Conservation (phyloP, 2,113 vertebrate genomes). For the Loxodonta africana region DNA sequence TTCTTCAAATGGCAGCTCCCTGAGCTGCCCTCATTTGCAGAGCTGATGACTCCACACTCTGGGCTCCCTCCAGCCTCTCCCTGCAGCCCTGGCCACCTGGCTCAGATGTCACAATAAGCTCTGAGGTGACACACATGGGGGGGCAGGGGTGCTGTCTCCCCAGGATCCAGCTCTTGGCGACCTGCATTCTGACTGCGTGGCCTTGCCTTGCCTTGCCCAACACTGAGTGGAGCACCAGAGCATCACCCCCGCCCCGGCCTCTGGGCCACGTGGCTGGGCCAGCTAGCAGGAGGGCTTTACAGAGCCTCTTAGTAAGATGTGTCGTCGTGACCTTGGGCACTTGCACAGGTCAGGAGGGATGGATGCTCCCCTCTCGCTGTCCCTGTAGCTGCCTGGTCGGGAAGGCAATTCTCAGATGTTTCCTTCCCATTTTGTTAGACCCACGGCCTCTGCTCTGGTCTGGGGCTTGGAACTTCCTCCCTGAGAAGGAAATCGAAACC, state of each 20-base stretch:
- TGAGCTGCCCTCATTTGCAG: conserved; percentile 30
- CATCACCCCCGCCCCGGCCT: background rate
- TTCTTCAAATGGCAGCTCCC: background rate
- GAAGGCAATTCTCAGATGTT: background rate
- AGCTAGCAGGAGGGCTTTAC: background rate
- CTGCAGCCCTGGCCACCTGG: background rate
- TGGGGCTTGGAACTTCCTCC: background rate
- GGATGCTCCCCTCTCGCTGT: background rate
- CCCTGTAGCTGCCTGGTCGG: background rate
- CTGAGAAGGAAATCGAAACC: background rate
- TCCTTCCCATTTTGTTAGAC: background rate
- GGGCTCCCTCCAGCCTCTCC: background rate
- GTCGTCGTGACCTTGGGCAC: background rate
- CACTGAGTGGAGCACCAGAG: background rate
- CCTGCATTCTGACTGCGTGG: background rate
- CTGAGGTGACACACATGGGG: background rate
- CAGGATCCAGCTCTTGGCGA: background rate
- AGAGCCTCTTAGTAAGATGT: background rate
- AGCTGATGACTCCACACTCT: background rate
- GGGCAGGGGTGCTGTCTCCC: background rate
- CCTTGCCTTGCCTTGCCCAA: background rate
- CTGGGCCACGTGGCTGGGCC: background rate
- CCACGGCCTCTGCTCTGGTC: background rate
- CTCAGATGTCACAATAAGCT: background rate
- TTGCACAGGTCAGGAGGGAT: background rate